Base-by-base conservation (phyloP, 2,113 vertebrate species). In the Elephas maximus region DNA sequence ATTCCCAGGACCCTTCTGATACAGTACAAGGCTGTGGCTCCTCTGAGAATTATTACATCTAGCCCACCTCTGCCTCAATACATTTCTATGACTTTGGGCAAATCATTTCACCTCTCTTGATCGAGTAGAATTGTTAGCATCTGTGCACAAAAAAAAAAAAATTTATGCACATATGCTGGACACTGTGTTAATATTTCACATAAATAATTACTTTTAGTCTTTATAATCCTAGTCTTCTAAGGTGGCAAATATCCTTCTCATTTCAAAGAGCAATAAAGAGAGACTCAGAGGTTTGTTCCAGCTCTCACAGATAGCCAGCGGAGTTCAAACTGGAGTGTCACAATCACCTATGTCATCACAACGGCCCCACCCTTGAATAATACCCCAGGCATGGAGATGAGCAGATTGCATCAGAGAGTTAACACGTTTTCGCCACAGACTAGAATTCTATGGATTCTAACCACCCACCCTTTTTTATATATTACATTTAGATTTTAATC, bases 401-500 rank as follows among this genome's bases (percentile, higher is more conserved):
- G 45, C 15, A 53, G 74, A 73, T 1, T 53, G 24, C 88, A 45
- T 30, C 11, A 33, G 12, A 82, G 4, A 92, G 81, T 53, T 24
- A 44, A 10, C 48, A 24, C 85, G 26, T 77, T 80, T 96, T 30
- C 8, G 23, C 28, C 18, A 77, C 90, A 44, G 62, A 82, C 10
- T 30, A 86, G 28, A 96, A 85, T n/a, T 81, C 71, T 78, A 3
- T 18, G 30, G 17, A 84, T 81, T 67, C 28, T 9, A 85, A 63
- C 44, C 57, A 9, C 24, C 4, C 23, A 18, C 62, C 17, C 24
- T 51, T 17, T 65, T 94, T 77, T 48, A 11, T 14, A 37, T 37
- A 44, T 28, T 9, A 44, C 57, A 4, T 80, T 51, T 92, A 33
- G 28, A 83, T 97, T 90, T 95, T 67, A 65, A 65, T 89, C 71